Percentiles rank a stretch among this genome's conserved stretches.
Evolutionary conservation across 1,140 invertebrate species (phyloP).

Genomic region (Zophobas morio): DNA sequence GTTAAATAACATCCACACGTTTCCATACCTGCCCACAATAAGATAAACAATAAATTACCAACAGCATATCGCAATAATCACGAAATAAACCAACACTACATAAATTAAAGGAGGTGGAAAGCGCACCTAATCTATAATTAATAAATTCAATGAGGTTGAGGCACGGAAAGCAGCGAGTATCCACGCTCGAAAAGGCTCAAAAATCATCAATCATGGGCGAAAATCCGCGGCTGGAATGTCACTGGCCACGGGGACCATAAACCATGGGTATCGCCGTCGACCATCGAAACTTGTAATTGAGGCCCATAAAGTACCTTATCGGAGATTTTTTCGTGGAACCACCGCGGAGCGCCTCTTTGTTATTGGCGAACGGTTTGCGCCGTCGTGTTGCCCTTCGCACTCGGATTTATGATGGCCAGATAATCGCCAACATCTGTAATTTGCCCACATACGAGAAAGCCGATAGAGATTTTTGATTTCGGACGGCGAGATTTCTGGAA

Average conservation of each 20-base stretch:
- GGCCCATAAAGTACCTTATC: slow-evolving; percentile 28
- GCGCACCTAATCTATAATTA: slow-evolving; percentile 47
- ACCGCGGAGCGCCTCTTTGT: slow-evolving; percentile 21
- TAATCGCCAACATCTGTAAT: slow-evolving; percentile 59
- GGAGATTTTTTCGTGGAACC: slow-evolving; percentile 30
- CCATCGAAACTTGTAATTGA: slow-evolving; percentile 37
- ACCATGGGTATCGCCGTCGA: slow-evolving; percentile 3
- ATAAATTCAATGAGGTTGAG: slow-evolving; percentile 45
- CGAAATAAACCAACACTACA: slow-evolving; percentile 49
- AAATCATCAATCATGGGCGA: slow-evolving; percentile 1
- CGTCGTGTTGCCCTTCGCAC: slow-evolving; percentile 54
- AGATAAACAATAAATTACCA: slow-evolving; percentile 48
- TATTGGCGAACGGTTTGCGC: slow-evolving; percentile 54
- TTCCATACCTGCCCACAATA: slow-evolving; percentile 41
- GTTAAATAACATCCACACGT: slow-evolving; percentile 41
- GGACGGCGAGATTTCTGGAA: too few relatives aligned
- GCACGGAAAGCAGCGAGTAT: neutral
- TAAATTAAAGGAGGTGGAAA: slow-evolving; percentile 45
- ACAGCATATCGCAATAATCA: slow-evolving; percentile 32
- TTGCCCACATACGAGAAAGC: slow-evolving; percentile 44
- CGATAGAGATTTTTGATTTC: too few relatives aligned
- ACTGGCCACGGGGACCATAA: neutral
- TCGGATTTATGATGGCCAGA: slow-evolving; percentile 56
- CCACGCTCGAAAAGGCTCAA: neutral
- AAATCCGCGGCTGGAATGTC: neutral